phyloP scores from a whole-genome alignment of 2,113 vertebrate species.

The Tachycineta bicolor region DNA sequence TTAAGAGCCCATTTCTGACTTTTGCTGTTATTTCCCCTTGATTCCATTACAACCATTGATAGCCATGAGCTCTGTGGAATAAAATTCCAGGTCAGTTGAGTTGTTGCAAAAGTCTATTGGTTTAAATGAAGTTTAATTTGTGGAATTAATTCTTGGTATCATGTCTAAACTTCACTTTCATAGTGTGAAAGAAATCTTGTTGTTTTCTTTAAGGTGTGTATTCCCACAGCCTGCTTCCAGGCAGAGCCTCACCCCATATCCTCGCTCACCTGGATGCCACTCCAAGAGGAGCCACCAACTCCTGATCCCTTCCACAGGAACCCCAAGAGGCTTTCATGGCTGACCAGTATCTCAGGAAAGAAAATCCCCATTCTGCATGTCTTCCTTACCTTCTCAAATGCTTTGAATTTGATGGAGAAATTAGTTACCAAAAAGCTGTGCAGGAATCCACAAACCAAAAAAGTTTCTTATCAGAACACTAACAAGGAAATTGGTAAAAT shows the following conservation, averaged over 20 bases:
- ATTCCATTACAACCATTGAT: not conserved
- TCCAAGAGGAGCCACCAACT: not conserved
- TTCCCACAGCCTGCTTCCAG: not conserved
- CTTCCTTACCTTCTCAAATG: not conserved
- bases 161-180: not conserved
- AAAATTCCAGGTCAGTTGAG: not conserved
- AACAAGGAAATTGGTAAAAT: not conserved
- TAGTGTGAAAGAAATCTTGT: not conserved
- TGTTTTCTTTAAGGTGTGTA: not conserved
- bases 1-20: not conserved
- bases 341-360: not conserved
- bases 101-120: not conserved
- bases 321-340: not conserved
- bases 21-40: not conserved
- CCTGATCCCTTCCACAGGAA: rapidly evolving
- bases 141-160: not conserved
- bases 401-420: not conserved
- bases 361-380: not conserved
- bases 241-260: not conserved
- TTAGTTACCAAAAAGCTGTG: not conserved
- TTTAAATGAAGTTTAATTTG: not conserved
- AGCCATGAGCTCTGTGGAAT: not conserved
- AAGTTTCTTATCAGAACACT: not conserved
- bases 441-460: not conserved
- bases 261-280: rapidly evolving